Evolutionary conservation across 2,113 vertebrate genomes (phyloP).

Genomic region (Salvelinus alpinus): DNA sequence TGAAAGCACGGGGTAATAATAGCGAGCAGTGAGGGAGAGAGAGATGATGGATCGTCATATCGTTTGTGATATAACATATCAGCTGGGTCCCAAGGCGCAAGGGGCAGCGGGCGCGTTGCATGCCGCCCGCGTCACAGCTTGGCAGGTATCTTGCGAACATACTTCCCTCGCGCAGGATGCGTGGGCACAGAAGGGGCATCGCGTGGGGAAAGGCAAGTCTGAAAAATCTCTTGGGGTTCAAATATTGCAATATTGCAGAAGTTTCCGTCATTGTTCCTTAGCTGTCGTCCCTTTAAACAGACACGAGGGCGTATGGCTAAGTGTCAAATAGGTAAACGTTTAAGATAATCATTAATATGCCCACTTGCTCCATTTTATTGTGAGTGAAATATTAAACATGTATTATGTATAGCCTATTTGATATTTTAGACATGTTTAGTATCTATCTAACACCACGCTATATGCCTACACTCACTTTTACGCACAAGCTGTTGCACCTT

Average conservation of each 20-base stretch:
- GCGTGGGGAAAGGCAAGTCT: slow-evolving; percentile 34
- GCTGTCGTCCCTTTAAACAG: neutral
- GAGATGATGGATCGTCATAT: slow-evolving; percentile 33
- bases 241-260: slow-evolving; percentile 8
- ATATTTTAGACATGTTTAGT: neutral
- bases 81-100: slow-evolving; percentile 66
- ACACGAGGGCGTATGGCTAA: neutral
- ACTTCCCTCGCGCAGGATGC: slow-evolving; percentile 55
- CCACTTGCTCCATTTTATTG: too few species aligned
- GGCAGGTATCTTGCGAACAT: slow-evolving; percentile 60
- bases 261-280: slow-evolving; percentile 38
- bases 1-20: neutral
- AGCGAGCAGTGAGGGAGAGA: slow-evolving; percentile 3
- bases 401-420: neutral
- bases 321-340: neutral
- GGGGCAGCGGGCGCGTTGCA: slow-evolving; percentile 70
- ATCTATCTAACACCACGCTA: neutral
- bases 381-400: neutral
- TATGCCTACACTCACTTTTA: slow-evolving; percentile 4
- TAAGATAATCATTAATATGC: neutral
- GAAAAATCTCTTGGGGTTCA: slow-evolving; percentile 38
- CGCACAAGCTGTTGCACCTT: slow-evolving; percentile 49
- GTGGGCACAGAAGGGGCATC: slow-evolving; percentile 41
- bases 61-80: slow-evolving; percentile 46
- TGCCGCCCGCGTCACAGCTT: slow-evolving; percentile 41